A percentile compares a stretch with the other conserved stretches of the same genome.
Evolutionary conservation across 2,113 vertebrate species (phyloP).

Genomic region (Hassar affinis): DNA sequence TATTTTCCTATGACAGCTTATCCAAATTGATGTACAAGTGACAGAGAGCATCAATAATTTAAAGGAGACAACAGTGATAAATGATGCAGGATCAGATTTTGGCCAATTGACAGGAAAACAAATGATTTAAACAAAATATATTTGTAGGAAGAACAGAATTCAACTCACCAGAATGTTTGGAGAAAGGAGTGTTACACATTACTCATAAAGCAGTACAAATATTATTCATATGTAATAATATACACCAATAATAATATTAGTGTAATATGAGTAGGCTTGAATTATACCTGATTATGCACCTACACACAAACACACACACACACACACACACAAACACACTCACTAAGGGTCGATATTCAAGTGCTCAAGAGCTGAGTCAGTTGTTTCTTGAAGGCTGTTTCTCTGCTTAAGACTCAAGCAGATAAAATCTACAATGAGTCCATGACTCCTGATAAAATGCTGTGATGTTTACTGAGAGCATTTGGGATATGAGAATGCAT

Average conservation of each 20-base stretch:
- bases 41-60: neutral
- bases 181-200: neutral
- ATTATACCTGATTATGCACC: neutral
- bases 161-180: neutral
- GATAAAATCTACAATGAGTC: neutral
- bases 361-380: neutral
- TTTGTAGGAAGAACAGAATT: neutral
- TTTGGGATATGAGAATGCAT: neutral
- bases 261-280: neutral
- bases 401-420: neutral
- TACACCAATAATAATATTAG: neutral
- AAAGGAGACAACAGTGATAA: neutral
- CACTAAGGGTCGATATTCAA: neutral
- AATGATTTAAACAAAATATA: neutral
- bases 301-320: slow-evolving; percentile 2
- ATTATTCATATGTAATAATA: neutral
- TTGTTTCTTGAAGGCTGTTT: neutral
- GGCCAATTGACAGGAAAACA: neutral
- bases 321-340: neutral
- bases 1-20: neutral
- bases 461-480: neutral
- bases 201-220: neutral
- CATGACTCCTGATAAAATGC: neutral
- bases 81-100: neutral
- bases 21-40: neutral